Evolutionary conservation across 2,888 invertebrate species (phyloP).

Genomic region (Philhelius pedissequus): DNA sequence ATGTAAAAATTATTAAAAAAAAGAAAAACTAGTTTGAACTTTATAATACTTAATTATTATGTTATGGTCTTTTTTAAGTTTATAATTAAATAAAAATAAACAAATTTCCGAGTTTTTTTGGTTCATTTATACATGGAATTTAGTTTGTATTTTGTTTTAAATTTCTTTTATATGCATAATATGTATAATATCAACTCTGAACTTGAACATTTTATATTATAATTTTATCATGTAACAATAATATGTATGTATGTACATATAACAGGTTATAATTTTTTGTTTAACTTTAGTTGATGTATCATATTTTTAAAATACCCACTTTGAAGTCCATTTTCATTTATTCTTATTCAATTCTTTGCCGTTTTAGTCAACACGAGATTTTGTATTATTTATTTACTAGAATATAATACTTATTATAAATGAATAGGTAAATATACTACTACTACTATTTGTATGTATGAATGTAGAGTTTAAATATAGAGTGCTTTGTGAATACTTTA

Average conservation of each 20-base stretch:
- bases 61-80: not conserved
- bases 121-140: slow-evolving; percentile 46
- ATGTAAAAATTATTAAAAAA: not conserved
- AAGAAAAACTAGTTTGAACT: slow-evolving; percentile 1
- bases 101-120: not conserved
- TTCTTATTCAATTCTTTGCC: not conserved
- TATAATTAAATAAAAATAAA: not conserved
- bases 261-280: slow-evolving; percentile 13
- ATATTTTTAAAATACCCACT: slow-evolving; percentile 18
- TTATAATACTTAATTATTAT: not conserved
- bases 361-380: not conserved
- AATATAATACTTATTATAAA: slow-evolving; percentile 15
- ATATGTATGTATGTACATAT: too few relatives aligned
- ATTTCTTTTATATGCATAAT: too few relatives aligned
- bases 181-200: slow-evolving; percentile 49
- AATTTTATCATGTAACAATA: slow-evolving; percentile 48
- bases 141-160: not conserved
- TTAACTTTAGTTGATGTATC: not conserved
- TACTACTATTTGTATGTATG: slow-evolving; percentile 13
- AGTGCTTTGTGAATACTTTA: slow-evolving; percentile 49
- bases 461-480: slow-evolving; percentile 28
- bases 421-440: slow-evolving; percentile 7
- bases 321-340: slow-evolving; percentile 8
- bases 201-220: slow-evolving; percentile 49
- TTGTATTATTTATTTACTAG: not conserved